These are phyloP conservation scores for Pasiphila rectangulata DNA, from an alignment of 2,888 invertebrate species.

Conservation along the genomic window DNA sequence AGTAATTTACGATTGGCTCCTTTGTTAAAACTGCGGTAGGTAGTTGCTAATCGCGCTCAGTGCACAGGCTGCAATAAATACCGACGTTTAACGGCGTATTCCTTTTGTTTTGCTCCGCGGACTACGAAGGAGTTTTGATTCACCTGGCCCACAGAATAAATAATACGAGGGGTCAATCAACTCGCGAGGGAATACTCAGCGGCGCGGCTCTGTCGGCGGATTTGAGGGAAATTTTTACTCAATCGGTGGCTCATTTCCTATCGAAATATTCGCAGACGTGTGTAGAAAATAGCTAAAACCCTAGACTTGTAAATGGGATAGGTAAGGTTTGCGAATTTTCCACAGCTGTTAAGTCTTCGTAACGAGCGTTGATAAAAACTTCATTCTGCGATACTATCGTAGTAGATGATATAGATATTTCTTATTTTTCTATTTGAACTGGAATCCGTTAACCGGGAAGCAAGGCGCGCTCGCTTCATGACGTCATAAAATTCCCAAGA, in stretches of 20 bases:
- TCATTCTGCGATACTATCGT: too few species aligned
- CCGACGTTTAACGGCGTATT: slow-evolving; percentile 14
- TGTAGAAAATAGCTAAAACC: too few species aligned
- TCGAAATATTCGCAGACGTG: too few species aligned
- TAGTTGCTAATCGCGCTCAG: slow-evolving; percentile 2
- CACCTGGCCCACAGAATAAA: slow-evolving; percentile 18
- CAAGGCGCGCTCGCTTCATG: background rate
- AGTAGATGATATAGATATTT: background rate
- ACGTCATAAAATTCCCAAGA: slow-evolving; percentile 1
- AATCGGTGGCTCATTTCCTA: too few species aligned
- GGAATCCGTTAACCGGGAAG: background rate
- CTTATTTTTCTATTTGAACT: too few species aligned
- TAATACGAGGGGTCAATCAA: slow-evolving; percentile 40
- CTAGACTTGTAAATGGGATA: too few species aligned
- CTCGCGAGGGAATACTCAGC: slow-evolving; percentile 26
- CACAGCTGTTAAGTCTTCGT: too few species aligned
- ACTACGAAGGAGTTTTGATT: slow-evolving; percentile 39
- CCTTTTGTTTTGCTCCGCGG: slow-evolving; percentile 36
- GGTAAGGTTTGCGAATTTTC: too few species aligned
- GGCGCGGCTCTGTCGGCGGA: background rate
- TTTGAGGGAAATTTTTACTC: too few species aligned
- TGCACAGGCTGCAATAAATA: slow-evolving; percentile 25
- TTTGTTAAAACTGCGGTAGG: background rate
- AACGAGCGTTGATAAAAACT: too few species aligned
- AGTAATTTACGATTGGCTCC: too few species aligned